Conservation (phyloP, 64 coral and sea anemone species). For the Platygyra sinensis region DNA sequence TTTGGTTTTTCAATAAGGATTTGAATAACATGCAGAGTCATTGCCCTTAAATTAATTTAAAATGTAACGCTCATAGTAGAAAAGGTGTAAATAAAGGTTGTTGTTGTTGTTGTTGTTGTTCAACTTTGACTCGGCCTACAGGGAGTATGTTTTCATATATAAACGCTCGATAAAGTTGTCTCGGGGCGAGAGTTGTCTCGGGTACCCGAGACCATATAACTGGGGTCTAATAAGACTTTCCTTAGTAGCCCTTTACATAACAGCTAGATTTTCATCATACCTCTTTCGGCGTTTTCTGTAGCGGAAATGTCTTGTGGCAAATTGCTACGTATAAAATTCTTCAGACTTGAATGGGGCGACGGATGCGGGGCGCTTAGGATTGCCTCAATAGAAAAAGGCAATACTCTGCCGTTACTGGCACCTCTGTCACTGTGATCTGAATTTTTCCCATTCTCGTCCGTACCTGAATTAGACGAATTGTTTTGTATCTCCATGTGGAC, state of each 20-base stretch:
- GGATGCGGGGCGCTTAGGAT: conserved; percentile 88
- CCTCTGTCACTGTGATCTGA: neutral
- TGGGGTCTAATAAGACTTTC: neutral
- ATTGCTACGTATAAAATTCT: conserved; percentile 55
- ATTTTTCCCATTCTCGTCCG: conserved; percentile 33
- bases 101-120: too few species aligned
- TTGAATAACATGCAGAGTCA: too few species aligned
- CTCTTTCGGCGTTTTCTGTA: conserved; percentile 23
- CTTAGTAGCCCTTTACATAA: neutral
- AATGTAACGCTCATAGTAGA: too few species aligned
- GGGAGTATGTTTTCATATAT: too few species aligned
- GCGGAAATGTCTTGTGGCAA: conserved; percentile 19
- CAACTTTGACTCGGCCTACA: too few species aligned
- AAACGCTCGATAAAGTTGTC: too few species aligned
- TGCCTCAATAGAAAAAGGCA: conserved; percentile 90
- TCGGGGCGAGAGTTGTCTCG: too few species aligned
- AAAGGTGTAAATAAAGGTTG: too few species aligned
- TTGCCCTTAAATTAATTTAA: too few species aligned
- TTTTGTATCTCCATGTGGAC: conserved; percentile 31
- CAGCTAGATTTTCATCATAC: conserved; percentile 7
- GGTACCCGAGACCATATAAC: too few species aligned
- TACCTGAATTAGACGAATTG: conserved; percentile 20
- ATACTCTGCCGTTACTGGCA: conserved; percentile 47
- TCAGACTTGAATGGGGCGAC: conserved; percentile 45
- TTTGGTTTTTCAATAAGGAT: too few species aligned